Evolutionary conservation across 2,113 vertebrate species (phyloP), one percentile per base, ranked within the genome.

Genomic region (Spea multiplicata): DNA sequence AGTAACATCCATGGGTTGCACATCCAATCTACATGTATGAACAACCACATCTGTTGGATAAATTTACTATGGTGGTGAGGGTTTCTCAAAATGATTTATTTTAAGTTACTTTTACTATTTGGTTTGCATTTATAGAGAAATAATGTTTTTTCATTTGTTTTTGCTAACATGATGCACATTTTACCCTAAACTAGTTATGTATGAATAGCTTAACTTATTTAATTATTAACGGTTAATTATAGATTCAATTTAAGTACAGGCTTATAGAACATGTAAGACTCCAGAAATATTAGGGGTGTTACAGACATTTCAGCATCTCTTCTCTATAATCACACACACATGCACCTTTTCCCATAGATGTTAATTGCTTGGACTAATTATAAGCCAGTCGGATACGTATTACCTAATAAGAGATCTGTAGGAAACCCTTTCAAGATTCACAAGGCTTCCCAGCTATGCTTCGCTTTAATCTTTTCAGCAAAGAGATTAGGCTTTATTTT

Each of bases 281-380:
- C 30, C 45, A 46, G 8, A 75, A 75, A 66, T 75, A 53, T 52
- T 49, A 75, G 66, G 44, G 61, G 48, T 50, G 62, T 17, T 16
- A 75, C 61, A 10, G 47, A 64, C 44, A 74, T 65, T 44, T 71
- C 55, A 30, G 67, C 53, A 62, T 50, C 55, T 61, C 67, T 64
- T 10, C 48, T 57, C 44, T 14, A 10, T 66, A 16, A 67, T 67
- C 57, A 80, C 44, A 67, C 44, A 67, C n/a, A 70, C 55, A 70
- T 17, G 59, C 9, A 6, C 62, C 57, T 53, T 80, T 73, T 73
- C 61, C 16, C 62, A 73, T 49, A 50, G 44, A 73, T 1, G n/a
- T n/a, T 71, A 77, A 62, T 73, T 73, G 52, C 30, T 57, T 16
- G 59, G 12, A 66, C 14, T 80, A 80, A 80, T 80, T 80, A 73